Base-by-base conservation (phyloP, 2,797 vertebrate genomes). In the Periophthalmus magnuspinnatus region DNA sequence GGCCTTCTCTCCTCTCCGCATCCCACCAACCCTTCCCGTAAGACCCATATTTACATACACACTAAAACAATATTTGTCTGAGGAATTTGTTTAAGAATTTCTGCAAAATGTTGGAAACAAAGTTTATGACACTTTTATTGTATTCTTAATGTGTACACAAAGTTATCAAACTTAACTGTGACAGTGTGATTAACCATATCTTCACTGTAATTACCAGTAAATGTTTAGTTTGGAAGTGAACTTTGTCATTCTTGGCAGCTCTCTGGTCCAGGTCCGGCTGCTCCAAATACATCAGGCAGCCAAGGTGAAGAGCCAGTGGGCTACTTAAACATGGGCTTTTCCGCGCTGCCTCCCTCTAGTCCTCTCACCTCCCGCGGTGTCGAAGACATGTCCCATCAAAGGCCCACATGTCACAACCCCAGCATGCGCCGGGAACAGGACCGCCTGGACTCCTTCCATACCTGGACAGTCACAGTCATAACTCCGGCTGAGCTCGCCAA, bases 361-460 rank as follows among this genome's bases (percentile, higher is more conserved):
- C 95, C 94, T 0, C 68, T 96, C 58, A 89, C 76, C 67, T 94
- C 94, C 14, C 93, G 95, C 7, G 93, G 93, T 13, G 88, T 93
- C 0, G 96, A 98, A 81, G 96, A 97, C 78, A 82, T 94, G 82
- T 94, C 95, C 5, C 92, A 94, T 70, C 86, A 94, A 70, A 94
- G 94, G 68, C 91, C 93, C 13, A 89, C 92, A n/a, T 94, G 93
- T 70, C 91, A 94, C 87, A 96, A 94, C 82, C 93, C 93, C 22
- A 88, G 88, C 70, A 98, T 98, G 97, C 93, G 93, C 54, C 92
- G 94, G 2, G 97, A 99, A 83, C 96, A 97, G 81, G 96, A 95
- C n/a, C 95, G 97, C 28, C 89, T 97, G 21, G 89, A 90, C 67
- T 96, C 95, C 56, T 99, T 95, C 76, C 93, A 93, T 6, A 79